These are phyloP conservation scores for Drosophila lacteicornis DNA, from an alignment of 1,140 invertebrate genomes.

Conservation along the genomic window DNA sequence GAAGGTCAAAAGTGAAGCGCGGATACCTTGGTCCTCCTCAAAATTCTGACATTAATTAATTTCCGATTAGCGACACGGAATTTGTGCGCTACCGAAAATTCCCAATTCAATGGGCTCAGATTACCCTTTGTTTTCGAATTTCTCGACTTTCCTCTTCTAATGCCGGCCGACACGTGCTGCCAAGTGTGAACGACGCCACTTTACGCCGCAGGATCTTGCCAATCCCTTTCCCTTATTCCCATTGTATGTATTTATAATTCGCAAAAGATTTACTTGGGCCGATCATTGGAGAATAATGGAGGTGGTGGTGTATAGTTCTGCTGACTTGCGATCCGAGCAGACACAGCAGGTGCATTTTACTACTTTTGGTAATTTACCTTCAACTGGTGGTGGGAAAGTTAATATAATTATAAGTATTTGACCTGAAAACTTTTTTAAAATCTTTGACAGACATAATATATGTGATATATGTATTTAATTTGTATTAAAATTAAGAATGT, in stretches of 20 bases:
- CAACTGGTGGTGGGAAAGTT: too few relatives aligned
- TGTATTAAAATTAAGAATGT: too few relatives aligned
- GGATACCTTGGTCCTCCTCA: slow-evolving; percentile 48
- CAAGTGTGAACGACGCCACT: slow-evolving; percentile 68
- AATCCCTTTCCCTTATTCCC: slow-evolving; percentile 16
- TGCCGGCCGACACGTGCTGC: slow-evolving; percentile 71
- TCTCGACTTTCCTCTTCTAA: slow-evolving; percentile 49
- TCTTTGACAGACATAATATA: too few relatives aligned
- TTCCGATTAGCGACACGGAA: slow-evolving; percentile 77
- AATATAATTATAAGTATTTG: too few relatives aligned
- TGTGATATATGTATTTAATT: too few relatives aligned
- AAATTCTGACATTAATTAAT: slow-evolving; percentile 72
- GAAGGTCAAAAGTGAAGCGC: slow-evolving; percentile 30
- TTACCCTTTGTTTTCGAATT: slow-evolving; percentile 43
- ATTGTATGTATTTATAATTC: slow-evolving; percentile 40
- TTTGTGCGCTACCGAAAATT: slow-evolving; percentile 73
- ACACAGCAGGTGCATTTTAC: too few relatives aligned
- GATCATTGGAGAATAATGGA: slow-evolving; percentile 18
- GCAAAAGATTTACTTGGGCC: slow-evolving; percentile 18
- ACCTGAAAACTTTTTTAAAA: too few relatives aligned
- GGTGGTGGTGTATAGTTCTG: neutral
- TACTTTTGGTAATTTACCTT: too few relatives aligned
- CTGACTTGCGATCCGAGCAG: neutral
- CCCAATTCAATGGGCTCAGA: slow-evolving; percentile 28
- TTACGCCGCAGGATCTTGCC: slow-evolving; percentile 31